Evolutionary conservation across 2,888 invertebrate genomes (phyloP).

Genomic region (Caenorhabditis sp.): DNA sequence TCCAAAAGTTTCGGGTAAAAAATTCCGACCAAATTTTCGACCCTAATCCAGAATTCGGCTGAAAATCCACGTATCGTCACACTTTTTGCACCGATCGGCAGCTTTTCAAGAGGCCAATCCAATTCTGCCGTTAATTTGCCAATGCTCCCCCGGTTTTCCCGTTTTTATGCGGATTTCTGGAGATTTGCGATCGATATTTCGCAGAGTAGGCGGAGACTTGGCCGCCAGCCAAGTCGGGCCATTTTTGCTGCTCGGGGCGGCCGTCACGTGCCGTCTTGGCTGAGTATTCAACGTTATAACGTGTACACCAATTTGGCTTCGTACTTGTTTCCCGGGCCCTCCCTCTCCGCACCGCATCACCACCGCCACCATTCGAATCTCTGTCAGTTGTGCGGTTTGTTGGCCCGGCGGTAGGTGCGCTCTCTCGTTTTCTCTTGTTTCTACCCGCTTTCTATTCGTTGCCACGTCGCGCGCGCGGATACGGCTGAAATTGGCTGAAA

Average conservation of each 20-base stretch:
- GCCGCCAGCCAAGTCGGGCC: slow-evolving; percentile 28
- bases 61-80: slow-evolving; percentile 11
- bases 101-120: neutral
- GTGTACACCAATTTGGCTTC: slow-evolving; percentile 36
- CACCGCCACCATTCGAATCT: slow-evolving; percentile 14
- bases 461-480: neutral
- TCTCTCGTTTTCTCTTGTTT: slow-evolving; percentile 14
- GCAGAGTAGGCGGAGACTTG: slow-evolving; percentile 45
- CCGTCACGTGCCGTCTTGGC: slow-evolving; percentile 18
- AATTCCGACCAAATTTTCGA: neutral
- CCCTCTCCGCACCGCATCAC: neutral
- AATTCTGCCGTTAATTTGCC: neutral
- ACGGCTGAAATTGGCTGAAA: neutral
- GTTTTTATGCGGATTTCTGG: neutral
- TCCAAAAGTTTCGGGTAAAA: slow-evolving; percentile 6
- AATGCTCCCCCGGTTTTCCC: neutral
- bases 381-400: slow-evolving; percentile 44
- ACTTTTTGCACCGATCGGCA: neutral
- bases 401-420: slow-evolving; percentile 32
- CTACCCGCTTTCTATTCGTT: neutral
- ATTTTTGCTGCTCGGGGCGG: neutral
- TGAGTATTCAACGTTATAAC: slow-evolving; percentile 46
- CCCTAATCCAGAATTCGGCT: slow-evolving; percentile 5
- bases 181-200: neutral
- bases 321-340: slow-evolving; percentile 15